Base-by-base conservation (phyloP, 2,797 vertebrate genomes). In the Catamblyrhynchus diadema region DNA sequence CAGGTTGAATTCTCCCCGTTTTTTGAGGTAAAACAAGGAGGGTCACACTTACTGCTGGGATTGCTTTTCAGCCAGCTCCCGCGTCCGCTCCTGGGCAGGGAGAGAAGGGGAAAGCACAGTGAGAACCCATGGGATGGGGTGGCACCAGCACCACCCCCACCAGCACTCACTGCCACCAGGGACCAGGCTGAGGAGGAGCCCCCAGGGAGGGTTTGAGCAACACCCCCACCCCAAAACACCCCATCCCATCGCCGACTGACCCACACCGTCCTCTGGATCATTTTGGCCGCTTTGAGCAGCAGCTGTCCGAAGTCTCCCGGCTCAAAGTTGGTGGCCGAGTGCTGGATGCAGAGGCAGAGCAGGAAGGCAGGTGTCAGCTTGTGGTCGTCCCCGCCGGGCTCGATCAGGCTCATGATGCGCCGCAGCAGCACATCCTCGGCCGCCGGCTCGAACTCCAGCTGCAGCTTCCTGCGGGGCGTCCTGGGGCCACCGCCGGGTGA, bases 51-150 rank as follows among this genome's bases (percentile, higher is more conserved):
- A 99, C 99, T 99, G 99, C 97, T 98, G 98, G 93, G 99, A 98
- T 98, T 99, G 99, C 97, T 99, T 99, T 98, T 99, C 99, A 15
- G 99, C 99, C 95, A 99, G 97, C 67, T 99, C 99, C 96, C 99
- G 99, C 39, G 99, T 99, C 98, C 98, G 99, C 97, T 99, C 99
- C 99, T 99, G 83, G n/a, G 87, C 54, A 72, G 27, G 92, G 86
- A 94, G 96, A 65, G 97, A 97, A 92, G 80, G 64, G 89, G 47
- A 94, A 82, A 95, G 81, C 84, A 94, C 93, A 62, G 70, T 90
- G 70, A 93, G 25, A 81, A 81, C 28, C 42, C 23, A 32, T 0
- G 5, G 54, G 19, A 42, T 0, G 1, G 47, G 11, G 53, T 1
- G 5, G 42, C 54, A 71, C 0, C 0, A 92, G 62, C 78, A 61